phyloP scores from a whole-genome alignment of 2,888 invertebrate species.

The Lepidochitona cinerea region DNA sequence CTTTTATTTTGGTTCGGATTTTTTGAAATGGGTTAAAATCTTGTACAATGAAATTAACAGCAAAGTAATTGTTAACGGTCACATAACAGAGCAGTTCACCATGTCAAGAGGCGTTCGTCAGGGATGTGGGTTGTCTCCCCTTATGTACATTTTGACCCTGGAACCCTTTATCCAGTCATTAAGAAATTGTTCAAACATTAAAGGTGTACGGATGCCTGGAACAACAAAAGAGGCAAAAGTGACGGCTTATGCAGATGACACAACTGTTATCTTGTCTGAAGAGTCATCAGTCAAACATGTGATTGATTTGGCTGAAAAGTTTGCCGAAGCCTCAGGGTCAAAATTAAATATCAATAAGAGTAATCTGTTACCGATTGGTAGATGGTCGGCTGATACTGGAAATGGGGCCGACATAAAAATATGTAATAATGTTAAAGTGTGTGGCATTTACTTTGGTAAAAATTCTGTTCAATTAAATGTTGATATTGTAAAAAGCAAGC shows the following conservation, averaged over 20 bases:
- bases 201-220: constrained; percentile 21
- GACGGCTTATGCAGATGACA: constrained; percentile 17
- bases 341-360: constrained; percentile 29
- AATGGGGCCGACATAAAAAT: neutral
- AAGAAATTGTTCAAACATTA: constrained; percentile 1
- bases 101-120: constrained; percentile 7
- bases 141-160: neutral
- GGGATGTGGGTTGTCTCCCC: constrained; percentile 1
- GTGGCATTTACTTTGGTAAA: neutral
- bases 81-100: constrained; percentile 4
- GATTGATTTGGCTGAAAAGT: constrained; percentile 3
- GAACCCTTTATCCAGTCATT: neutral
- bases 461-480: neutral
- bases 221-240: constrained; percentile 3
- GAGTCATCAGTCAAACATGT: constrained; percentile 7
- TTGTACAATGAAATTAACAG: no score
- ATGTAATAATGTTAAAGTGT: neutral
- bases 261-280: constrained; percentile 7
- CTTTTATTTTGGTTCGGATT: no score
- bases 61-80: neutral
- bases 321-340: constrained; percentile 22
- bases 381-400: neutral
- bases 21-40: no score
- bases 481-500: neutral
- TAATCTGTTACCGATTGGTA: constrained; percentile 8